Evolutionary conservation across 2,113 vertebrate genomes (phyloP).

Genomic region (Carlito syrichta): DNA sequence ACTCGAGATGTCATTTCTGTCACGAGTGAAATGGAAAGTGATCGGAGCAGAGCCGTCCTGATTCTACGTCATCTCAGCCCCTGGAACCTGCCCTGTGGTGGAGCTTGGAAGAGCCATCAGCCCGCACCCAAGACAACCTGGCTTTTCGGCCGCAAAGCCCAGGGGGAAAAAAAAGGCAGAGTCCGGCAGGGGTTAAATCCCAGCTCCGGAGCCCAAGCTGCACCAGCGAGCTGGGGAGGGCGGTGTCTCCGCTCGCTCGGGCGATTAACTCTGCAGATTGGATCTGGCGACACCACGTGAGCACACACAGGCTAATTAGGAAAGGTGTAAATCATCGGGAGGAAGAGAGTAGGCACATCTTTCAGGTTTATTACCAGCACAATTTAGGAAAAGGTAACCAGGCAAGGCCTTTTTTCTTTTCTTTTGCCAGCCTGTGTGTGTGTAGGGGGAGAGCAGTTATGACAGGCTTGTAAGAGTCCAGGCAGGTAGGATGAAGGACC

Average conservation of each 20-base stretch:
- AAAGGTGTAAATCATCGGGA: neutral
- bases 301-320: neutral
- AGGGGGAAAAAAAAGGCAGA: too few species aligned
- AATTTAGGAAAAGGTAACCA: neutral
- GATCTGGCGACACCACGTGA: neutral
- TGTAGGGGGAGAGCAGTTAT: fast-evolving
- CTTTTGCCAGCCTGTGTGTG: neutral
- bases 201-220: neutral
- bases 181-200: neutral
- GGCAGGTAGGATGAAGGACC: fast-evolving
- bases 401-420: neutral
- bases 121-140: neutral
- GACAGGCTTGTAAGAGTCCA: fast-evolving
- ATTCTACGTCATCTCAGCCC: neutral
- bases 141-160: neutral
- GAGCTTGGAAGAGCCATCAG: fast-evolving
- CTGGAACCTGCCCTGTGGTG: fast-evolving
- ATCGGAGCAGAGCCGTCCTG: neutral
- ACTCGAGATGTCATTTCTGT: neutral
- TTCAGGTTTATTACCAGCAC: slow-evolving; percentile 34
- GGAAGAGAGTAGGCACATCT: neutral
- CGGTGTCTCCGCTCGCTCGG: neutral
- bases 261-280: neutral
- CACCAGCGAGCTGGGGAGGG: neutral
- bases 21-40: neutral